Conservation (phyloP, 2,797 vertebrate species). For the Euphonia xanthogaster region DNA sequence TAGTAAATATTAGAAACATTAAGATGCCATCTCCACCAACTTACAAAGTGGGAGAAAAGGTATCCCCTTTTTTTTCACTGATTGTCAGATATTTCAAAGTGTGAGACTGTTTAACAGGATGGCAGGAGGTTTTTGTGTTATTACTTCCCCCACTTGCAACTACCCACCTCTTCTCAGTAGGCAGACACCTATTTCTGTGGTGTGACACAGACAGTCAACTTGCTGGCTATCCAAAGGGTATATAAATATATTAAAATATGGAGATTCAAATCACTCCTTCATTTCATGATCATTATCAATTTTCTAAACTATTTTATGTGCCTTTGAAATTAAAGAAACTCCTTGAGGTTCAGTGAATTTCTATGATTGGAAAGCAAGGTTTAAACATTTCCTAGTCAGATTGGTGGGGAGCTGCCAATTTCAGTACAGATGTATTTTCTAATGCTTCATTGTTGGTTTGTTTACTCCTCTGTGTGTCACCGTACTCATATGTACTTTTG, state of each 20-base stretch:
- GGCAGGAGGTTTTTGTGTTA: neutral
- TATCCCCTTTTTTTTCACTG: slow-evolving; percentile 36
- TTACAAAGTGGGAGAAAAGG: slow-evolving; percentile 95
- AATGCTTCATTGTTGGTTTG: neutral
- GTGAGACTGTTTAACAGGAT: neutral
- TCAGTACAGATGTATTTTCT: neutral
- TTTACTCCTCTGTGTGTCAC: neutral
- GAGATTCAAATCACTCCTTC: neutral
- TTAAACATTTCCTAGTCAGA: neutral
- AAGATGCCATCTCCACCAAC: slow-evolving; percentile 89
- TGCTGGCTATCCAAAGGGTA: accelerated
- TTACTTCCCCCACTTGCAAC: neutral
- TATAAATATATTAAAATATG: neutral
- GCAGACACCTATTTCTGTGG: neutral
- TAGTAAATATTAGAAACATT: slow-evolving; percentile 86
- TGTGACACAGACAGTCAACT: neutral
- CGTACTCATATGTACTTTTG: neutral
- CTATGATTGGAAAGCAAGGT: neutral
- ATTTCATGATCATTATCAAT: neutral
- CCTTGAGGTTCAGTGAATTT: neutral
- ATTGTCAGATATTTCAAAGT: neutral
- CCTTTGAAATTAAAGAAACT: neutral
- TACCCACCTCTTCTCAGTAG: neutral
- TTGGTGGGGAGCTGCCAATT: neutral
- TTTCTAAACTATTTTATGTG: neutral